phyloP scores from a whole-genome alignment of 2,113 vertebrate genomes.

The Calidris pugnax region DNA sequence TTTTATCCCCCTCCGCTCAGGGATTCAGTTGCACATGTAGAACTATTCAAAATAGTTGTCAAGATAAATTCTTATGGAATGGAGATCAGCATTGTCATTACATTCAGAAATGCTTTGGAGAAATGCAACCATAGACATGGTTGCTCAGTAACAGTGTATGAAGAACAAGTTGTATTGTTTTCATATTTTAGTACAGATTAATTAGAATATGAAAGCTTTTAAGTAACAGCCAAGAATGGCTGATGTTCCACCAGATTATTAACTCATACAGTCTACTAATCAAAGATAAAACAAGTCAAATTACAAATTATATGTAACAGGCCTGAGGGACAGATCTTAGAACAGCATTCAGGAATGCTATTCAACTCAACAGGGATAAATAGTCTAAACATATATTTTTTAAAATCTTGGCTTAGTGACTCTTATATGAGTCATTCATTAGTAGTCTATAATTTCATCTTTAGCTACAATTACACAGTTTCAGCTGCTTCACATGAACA shows the following conservation, averaged over 20 bases:
- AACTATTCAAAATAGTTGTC: not conserved
- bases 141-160: not conserved
- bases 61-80: not conserved
- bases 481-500: constrained; percentile 1
- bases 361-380: constrained; percentile 2
- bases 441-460: constrained; percentile 38
- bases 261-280: constrained; percentile 23
- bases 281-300: constrained; percentile 27
- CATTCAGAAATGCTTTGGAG: not conserved
- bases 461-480: not conserved
- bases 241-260: constrained; percentile 23
- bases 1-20: not conserved
- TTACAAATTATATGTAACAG: constrained; percentile 40
- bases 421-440: not conserved
- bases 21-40: not conserved
- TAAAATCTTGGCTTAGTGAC: constrained; percentile 9
- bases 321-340: constrained; percentile 20
- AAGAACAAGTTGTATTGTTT: not conserved
- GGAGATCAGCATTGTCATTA: not conserved
- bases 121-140: not conserved
- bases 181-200: not conserved
- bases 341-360: constrained; percentile 10
- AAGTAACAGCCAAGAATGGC: not conserved
- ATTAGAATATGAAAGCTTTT: constrained; percentile 21
- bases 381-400: constrained; percentile 1